Percentiles rank a stretch among this genome's conserved stretches.
phyloP scores from a whole-genome alignment of 2,888 invertebrate species.

The Pimpla rufipes region DNA sequence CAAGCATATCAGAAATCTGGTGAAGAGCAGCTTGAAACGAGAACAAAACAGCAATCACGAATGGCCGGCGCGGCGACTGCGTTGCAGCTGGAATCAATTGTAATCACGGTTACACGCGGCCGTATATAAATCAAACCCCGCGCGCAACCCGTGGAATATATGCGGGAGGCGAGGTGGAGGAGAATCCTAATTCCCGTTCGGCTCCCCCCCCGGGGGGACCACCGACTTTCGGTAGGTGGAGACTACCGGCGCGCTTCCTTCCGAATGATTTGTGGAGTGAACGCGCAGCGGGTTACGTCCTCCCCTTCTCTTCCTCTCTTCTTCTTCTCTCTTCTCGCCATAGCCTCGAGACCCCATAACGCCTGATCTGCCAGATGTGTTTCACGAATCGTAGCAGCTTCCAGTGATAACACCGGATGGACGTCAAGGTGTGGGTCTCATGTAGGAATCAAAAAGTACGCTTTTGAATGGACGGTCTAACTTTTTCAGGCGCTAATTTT shows the following conservation, averaged over 20 bases:
- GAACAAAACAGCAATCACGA: slow-evolving; percentile 48
- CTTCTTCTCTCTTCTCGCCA: too few species aligned
- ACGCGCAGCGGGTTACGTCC: slow-evolving; percentile 67
- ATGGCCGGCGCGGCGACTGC: slow-evolving; percentile 28
- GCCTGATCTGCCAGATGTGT: background rate
- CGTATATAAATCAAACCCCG: slow-evolving; percentile 79
- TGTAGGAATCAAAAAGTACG: too few species aligned
- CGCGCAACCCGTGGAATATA: slow-evolving; percentile 65
- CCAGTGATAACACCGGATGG: too few species aligned
- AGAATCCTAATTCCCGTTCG: slow-evolving; percentile 10
- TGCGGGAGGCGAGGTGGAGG: slow-evolving; percentile 17
- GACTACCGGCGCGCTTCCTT: slow-evolving; percentile 67
- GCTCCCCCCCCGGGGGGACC: background rate
- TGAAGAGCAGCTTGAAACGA: slow-evolving; percentile 25
- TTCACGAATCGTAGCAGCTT: background rate
- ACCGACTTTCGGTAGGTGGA: background rate
- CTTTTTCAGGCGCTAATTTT: too few species aligned
- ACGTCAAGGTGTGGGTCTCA: too few species aligned
- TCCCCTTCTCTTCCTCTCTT: slow-evolving; percentile 58
- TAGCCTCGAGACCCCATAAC: background rate
- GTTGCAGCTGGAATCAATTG: slow-evolving; percentile 80
- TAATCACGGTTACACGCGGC: slow-evolving; percentile 75
- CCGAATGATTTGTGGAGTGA: slow-evolving; percentile 76
- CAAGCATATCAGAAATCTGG: slow-evolving; percentile 8
- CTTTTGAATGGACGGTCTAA: too few species aligned